Percentiles rank a stretch among this genome's conserved stretches.
Conservation (phyloP, 2,113 vertebrate species). For the Tursiops truncatus region DNA sequence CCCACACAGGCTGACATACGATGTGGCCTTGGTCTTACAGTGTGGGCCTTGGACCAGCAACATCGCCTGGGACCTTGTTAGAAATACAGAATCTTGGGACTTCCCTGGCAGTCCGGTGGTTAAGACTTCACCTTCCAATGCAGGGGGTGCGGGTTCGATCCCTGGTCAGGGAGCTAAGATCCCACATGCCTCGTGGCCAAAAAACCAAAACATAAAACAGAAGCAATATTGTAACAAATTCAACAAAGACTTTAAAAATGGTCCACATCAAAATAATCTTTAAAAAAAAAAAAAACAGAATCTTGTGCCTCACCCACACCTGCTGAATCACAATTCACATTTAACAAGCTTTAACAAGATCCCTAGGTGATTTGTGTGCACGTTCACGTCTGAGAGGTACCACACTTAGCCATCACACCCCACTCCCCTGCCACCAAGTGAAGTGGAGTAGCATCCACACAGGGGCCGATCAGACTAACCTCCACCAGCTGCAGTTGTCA, state of each 20-base stretch:
- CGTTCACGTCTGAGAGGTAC: too few species aligned
- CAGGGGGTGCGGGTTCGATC: too few species aligned
- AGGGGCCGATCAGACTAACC: not conserved
- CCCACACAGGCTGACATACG: not conserved
- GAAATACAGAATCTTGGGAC: not conserved
- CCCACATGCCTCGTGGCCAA: too few species aligned
- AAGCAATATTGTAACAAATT: too few species aligned
- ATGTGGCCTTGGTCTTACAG: not conserved
- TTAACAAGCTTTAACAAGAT: not conserved
- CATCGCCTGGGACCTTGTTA: not conserved
- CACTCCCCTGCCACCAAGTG: too few species aligned
- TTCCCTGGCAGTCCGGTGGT: too few species aligned
- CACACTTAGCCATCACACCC: not conserved
- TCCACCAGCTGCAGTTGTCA: not conserved
- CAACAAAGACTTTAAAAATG: too few species aligned
- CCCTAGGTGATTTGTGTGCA: not conserved
- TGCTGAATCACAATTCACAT: not conserved
- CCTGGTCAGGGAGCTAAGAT: too few species aligned
- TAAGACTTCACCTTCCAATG: too few species aligned
- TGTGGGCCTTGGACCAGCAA: not conserved
- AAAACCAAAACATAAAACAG: too few species aligned
- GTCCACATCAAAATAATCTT: too few species aligned
- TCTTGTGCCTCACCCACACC: not conserved
- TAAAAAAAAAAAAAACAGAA: not conserved
- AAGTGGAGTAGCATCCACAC: rapidly evolving